A percentile compares a stretch with the other conserved stretches of the same genome.
phyloP scores from a whole-genome alignment of 2,797 vertebrate genomes.

The Delichon dasypus region DNA sequence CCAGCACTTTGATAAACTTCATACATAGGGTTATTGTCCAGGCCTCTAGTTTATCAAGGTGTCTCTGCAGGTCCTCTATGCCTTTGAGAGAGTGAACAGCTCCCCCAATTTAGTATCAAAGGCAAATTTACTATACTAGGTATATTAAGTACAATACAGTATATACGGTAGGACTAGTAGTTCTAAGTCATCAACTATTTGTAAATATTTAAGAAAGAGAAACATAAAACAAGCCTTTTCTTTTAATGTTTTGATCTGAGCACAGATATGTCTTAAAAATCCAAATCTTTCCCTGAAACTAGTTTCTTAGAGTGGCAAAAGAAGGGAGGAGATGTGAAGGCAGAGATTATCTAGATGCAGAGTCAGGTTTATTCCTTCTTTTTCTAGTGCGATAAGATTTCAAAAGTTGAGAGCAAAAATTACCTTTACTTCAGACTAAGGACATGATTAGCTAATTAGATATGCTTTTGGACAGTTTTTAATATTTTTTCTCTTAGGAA shows the following conservation, averaged over 20 bases:
- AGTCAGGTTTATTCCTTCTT: background rate
- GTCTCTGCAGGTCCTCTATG: background rate
- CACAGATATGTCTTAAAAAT: background rate
- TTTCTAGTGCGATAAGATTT: background rate
- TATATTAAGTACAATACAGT: background rate
- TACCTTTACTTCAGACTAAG: background rate
- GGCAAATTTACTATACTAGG: background rate
- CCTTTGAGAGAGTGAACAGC: background rate
- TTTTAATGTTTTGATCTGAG: background rate
- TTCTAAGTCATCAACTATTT: background rate
- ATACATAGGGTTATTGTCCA: fast-evolving
- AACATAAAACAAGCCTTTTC: background rate
- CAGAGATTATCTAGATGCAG: background rate
- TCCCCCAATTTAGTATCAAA: background rate
- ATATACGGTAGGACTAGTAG: background rate
- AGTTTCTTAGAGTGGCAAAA: background rate
- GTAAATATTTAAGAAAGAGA: background rate
- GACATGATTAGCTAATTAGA: background rate
- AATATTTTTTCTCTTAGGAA: background rate
- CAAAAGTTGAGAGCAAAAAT: background rate
- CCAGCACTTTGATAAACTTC: background rate
- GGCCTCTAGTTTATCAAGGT: background rate
- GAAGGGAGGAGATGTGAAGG: background rate
- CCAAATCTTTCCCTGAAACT: background rate
- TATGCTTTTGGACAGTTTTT: background rate